Base-by-base conservation (phyloP, 2,888 invertebrate genomes). In the Sarcophaga variegata region DNA sequence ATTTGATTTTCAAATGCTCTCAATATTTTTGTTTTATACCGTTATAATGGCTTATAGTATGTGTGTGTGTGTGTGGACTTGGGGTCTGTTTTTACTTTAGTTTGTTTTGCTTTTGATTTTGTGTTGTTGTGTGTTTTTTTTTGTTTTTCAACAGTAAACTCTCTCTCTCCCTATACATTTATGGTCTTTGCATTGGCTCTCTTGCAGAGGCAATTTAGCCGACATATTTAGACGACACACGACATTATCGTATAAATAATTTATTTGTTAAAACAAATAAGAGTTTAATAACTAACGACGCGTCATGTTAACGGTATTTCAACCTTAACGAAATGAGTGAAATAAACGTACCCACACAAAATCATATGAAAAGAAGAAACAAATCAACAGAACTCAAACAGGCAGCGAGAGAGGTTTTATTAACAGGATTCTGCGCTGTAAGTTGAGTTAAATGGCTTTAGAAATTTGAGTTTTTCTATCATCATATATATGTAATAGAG, bases 241-340 rank as follows among this genome's bases (percentile, higher is more conserved):
- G 82, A 81, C 86, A 85, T 87, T 83, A 84, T 82, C 87, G 76
- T 87, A 88, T 89, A 88, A 89, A 89, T 89, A 88, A 89, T 88
- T 89, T 89, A 88, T 88, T 88, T 84, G 88, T 82, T 86, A 89
- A 86, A 89, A 89, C 88, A 89, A 89, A 88, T 88, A 87, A 88
- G 88, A 88, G 83, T 84, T 87, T 89, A 88, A 89, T 89, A 88
- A 88, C 88, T 85, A 87, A 84, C 88, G 89, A 88, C 89, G 86
- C 88, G 88, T 85, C 89, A 86, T 88, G 89, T 87, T 89, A 89
- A 89, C 89, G 85, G 88, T 83, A 88, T 88, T 88, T 89, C 89
- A 86, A 84, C 69, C 79, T 69, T 84, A 79, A 60, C 66, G 76
- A 54, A 54, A 54, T 54, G 54, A 54, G 54, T 54, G 54, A 54